A percentile compares a stretch with the other conserved stretches of the same genome.
Conservation (phyloP, 2,113 vertebrate genomes). For the Apteryx mantelli region DNA sequence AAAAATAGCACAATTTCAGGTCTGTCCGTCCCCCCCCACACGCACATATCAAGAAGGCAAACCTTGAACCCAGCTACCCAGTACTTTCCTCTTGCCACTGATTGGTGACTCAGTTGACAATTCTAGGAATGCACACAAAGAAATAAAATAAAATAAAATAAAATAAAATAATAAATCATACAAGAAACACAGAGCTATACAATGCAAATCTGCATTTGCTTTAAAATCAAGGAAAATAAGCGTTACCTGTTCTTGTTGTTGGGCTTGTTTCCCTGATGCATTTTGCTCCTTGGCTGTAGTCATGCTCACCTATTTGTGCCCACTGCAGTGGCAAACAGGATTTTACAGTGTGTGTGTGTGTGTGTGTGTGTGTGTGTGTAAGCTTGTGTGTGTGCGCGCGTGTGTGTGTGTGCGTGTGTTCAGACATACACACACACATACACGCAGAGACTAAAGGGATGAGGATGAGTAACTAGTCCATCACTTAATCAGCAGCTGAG, state of each 20-base stretch:
- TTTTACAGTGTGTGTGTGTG: slow-evolving; percentile 29
- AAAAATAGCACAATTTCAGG: slow-evolving; percentile 51
- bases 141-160: neutral
- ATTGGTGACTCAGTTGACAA: slow-evolving; percentile 32
- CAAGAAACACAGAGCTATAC: slow-evolving; percentile 13
- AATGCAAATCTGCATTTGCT: neutral
- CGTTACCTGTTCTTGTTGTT: slow-evolving; percentile 94
- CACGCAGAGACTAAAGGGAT: slow-evolving; percentile 43
- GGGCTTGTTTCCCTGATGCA: slow-evolving; percentile 85
- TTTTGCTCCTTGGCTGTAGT: slow-evolving; percentile 93
- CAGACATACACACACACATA: slow-evolving; percentile 34
- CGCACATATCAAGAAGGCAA: neutral
- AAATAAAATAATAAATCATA: neutral
- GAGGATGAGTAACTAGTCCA: slow-evolving; percentile 74
- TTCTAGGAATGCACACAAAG: neutral
- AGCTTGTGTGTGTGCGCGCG: slow-evolving; percentile 36
- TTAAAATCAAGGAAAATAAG: slow-evolving; percentile 59
- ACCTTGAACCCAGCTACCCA: slow-evolving; percentile 25
- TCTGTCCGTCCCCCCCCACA: neutral
- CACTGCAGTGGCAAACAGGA: slow-evolving; percentile 65
- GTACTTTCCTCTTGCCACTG: slow-evolving; percentile 27
- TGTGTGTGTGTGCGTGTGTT: slow-evolving; percentile 26
- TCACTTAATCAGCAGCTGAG: slow-evolving; percentile 70
- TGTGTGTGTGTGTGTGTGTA: slow-evolving; percentile 1
- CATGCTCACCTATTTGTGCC: slow-evolving; percentile 83